A percentile compares a stretch with the other conserved stretches of the same genome.
These are phyloP conservation scores for Eudorcas thomsonii DNA, from an alignment of 2,113 vertebrate genomes.

Conservation along the genomic window DNA sequence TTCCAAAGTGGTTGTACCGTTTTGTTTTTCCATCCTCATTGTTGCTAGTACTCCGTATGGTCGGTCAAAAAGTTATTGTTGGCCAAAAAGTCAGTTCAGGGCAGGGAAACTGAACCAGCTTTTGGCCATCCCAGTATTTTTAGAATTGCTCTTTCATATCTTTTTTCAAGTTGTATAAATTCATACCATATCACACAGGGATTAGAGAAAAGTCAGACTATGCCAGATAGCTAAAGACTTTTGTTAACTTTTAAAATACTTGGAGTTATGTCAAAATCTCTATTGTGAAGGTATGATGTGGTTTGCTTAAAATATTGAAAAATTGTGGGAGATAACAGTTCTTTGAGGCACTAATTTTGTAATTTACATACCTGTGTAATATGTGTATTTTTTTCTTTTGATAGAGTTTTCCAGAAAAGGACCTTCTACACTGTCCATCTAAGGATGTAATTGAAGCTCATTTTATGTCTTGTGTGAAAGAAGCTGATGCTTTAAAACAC, in stretches of 20 bases:
- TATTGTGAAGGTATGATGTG: neutral
- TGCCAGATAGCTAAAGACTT: conserved; percentile 10
- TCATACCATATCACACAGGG: neutral
- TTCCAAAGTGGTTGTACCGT: neutral
- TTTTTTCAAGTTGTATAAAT: neutral
- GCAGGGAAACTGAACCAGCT: neutral
- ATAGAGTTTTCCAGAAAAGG: conserved; percentile 95
- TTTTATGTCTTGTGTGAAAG: conserved; percentile 99
- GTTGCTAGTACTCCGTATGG: neutral
- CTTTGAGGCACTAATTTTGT: conserved; percentile 23
- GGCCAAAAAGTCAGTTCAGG: neutral
- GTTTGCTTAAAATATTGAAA: neutral
- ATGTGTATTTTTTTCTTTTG: conserved; percentile 38
- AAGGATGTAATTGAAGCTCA: conserved; percentile 96
- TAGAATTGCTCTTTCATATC: neutral
- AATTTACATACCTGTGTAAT: neutral
- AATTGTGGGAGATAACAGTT: neutral
- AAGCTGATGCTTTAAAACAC: conserved; percentile 98
- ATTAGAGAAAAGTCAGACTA: neutral
- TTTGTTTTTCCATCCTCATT: neutral
- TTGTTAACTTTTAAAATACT: conserved; percentile 20
- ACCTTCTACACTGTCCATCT: conserved; percentile 93
- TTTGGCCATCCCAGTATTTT: neutral
- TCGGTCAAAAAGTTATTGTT: neutral
- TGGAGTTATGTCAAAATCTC: neutral